Conservation (phyloP, 2,888 invertebrate genomes). For the Syrphus vitripennis region DNA sequence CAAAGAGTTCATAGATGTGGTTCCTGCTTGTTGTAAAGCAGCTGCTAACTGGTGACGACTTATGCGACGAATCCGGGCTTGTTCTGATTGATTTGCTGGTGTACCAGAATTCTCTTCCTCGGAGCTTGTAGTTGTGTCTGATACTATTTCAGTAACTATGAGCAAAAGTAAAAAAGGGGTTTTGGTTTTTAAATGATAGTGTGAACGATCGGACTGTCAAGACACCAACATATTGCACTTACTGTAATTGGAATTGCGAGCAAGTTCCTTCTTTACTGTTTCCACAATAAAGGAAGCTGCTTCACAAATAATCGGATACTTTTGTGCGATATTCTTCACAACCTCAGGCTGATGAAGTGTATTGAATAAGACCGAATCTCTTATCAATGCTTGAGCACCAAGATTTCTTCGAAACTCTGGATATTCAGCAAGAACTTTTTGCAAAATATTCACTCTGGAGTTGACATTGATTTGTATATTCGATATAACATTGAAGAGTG, state of each 20-base stretch:
- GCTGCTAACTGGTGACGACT: conserved; percentile 79
- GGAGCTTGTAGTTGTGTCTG: conserved; percentile 80
- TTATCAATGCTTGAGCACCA: conserved; percentile 87
- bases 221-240: conserved; percentile 7
- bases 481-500: conserved; percentile 77
- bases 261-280: conserved; percentile 79
- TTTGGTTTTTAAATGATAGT: too few species aligned
- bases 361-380: conserved; percentile 87
- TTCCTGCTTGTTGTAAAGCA: conserved; percentile 78
- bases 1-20: conserved; percentile 79
- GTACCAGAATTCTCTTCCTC: conserved; percentile 78
- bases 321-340: conserved; percentile 84
- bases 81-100: conserved; percentile 74
- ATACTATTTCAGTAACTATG: conserved; percentile 78
- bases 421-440: conserved; percentile 86
- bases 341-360: conserved; percentile 86
- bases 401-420: conserved; percentile 87
- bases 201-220: too few species aligned
- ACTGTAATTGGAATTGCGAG: conserved; percentile 75
- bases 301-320: conserved; percentile 86
- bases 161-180: too few species aligned
- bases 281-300: conserved; percentile 83
- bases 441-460: conserved; percentile 82
- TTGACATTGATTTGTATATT: conserved; percentile 81
- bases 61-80: conserved; percentile 79